These are phyloP conservation scores for Morus bassanus DNA, from an alignment of 2,797 vertebrate genomes.

Conservation along the genomic window DNA sequence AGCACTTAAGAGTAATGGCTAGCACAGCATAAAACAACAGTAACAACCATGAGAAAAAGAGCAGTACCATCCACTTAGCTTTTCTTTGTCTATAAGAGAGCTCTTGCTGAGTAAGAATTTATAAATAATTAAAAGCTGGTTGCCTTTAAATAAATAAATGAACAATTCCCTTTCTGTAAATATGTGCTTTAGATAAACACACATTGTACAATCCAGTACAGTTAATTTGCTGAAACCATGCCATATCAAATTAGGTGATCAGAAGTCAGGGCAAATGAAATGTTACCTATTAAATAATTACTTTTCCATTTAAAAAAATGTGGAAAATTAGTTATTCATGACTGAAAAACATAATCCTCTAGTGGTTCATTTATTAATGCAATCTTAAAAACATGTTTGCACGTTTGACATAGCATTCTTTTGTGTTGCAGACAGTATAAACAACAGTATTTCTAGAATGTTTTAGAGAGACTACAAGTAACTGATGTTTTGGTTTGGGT, in stretches of 20 bases:
- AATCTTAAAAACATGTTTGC: not conserved
- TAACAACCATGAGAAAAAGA: not conserved
- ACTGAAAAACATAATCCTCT: not conserved
- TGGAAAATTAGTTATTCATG: not conserved
- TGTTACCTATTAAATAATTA: not conserved
- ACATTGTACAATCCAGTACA: not conserved
- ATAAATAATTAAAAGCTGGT: not conserved
- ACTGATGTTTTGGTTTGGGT: rapidly evolving
- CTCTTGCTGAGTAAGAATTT: not conserved
- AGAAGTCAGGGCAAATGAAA: not conserved
- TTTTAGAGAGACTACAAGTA: not conserved
- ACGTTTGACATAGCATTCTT: not conserved
- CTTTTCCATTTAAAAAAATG: not conserved
- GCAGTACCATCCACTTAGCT: not conserved
- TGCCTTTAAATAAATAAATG: not conserved
- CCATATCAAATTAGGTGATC: not conserved
- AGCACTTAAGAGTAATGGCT: not conserved
- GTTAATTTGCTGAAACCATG: not conserved
- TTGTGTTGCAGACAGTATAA: not conserved
- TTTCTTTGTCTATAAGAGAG: not conserved
- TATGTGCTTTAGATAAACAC: not conserved
- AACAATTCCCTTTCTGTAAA: not conserved
- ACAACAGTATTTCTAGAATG: not conserved
- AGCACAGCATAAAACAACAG: not conserved
- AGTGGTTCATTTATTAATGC: not conserved